Conservation (phyloP, 2,797 vertebrate genomes). For the Gymnoscopelus microlampas region DNA sequence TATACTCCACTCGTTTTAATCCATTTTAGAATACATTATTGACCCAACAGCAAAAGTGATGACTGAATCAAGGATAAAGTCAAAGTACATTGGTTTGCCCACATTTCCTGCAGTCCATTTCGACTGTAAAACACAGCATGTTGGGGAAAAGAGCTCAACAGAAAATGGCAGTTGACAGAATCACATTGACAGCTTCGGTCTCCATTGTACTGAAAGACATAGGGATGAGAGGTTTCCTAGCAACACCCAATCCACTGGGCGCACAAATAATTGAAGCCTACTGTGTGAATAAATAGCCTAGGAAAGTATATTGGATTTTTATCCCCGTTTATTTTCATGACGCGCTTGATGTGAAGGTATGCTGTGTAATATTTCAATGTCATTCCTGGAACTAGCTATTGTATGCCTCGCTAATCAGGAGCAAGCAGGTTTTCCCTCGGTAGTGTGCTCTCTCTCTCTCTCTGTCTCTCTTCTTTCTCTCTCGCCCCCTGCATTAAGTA, state of each 20-base stretch:
- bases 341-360: constrained; percentile 31
- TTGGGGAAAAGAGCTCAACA: constrained; percentile 15
- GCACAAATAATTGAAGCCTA: constrained; percentile 37
- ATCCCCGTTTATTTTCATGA: constrained; percentile 7
- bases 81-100: neutral
- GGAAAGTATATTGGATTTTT: neutral
- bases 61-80: neutral
- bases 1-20: too few species aligned
- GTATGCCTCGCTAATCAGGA: neutral
- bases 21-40: too few species aligned
- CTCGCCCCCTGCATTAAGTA: neutral
- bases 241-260: constrained; percentile 48
- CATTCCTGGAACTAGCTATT: neutral
- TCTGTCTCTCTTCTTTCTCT: neutral
- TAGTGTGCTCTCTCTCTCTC: neutral
- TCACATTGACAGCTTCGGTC: constrained; percentile 36
- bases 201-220: constrained; percentile 31
- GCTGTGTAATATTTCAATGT: constrained; percentile 30
- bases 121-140: constrained; percentile 11
- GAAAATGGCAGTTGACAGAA: constrained; percentile 54
- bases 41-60: too few species aligned
- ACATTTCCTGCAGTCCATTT: constrained; percentile 1
- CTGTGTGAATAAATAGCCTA: neutral
- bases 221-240: constrained; percentile 53
- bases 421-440: neutral